A percentile compares a stretch with the other conserved stretches of the same genome.
Conservation (phyloP, 2,888 invertebrate species). For the Scrobipalpa costella region DNA sequence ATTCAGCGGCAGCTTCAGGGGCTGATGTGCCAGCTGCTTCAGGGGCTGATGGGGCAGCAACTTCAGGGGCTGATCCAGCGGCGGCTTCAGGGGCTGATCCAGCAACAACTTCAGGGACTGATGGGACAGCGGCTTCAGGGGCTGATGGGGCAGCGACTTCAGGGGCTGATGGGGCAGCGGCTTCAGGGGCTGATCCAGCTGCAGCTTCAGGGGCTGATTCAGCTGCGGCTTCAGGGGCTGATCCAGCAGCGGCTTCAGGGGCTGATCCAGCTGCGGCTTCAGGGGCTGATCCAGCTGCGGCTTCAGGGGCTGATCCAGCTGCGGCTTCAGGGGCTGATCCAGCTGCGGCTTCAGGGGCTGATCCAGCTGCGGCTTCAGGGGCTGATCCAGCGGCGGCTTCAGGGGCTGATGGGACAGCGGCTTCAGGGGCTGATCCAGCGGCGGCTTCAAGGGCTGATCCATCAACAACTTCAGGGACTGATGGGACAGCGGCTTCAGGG, state of each 20-base stretch:
- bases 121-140: conserved; percentile 5
- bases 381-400: conserved; percentile 17
- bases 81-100: conserved; percentile 1
- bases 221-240: neutral
- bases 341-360: conserved; percentile 16
- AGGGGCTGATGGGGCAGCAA: neutral
- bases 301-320: neutral
- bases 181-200: neutral
- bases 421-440: conserved; percentile 11
- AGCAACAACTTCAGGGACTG: neutral
- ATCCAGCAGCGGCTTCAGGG: neutral
- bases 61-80: neutral
- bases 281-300: neutral
- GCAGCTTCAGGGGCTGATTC: neutral
- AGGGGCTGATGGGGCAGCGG: neutral
- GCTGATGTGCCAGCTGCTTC: neutral
- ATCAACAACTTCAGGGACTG: conserved; percentile 17
- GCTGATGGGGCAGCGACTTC: conserved; percentile 3
- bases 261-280: neutral
- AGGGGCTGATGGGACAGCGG: conserved; percentile 20
- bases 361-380: conserved; percentile 2
- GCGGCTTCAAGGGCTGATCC: neutral
- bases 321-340: conserved; percentile 8
- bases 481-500: neutral
- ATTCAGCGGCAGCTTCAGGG: neutral